phyloP scores from a whole-genome alignment of 2,113 vertebrate species.

The Oncorhynchus masou region DNA sequence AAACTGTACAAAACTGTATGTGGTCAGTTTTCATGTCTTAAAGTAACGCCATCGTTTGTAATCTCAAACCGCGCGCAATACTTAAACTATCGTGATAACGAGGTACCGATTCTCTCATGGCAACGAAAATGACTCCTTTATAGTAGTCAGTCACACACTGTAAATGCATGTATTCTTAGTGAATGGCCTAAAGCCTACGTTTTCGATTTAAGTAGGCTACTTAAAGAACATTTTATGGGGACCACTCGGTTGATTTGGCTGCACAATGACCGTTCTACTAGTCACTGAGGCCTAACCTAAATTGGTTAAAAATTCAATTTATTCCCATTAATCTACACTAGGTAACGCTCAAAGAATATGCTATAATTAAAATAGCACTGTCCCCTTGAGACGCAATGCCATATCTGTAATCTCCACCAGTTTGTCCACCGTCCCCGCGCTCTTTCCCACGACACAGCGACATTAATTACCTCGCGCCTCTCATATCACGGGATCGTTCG shows the following conservation, averaged over 20 bases:
- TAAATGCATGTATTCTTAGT: too few species aligned
- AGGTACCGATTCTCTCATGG: slow-evolving; percentile 27
- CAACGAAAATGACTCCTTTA: too few species aligned
- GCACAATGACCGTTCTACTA: too few species aligned
- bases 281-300: too few species aligned
- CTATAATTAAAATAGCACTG: slow-evolving; percentile 64
- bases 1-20: not conserved
- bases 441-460: slow-evolving; percentile 44
- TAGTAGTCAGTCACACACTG: too few species aligned
- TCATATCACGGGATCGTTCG: slow-evolving; percentile 25
- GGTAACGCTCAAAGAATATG: too few species aligned
- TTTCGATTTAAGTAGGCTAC: too few species aligned
- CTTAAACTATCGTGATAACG: slow-evolving; percentile 60
- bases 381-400: slow-evolving; percentile 49
- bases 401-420: slow-evolving; percentile 11
- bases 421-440: slow-evolving; percentile 14
- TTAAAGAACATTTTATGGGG: too few species aligned
- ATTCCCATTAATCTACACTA: too few species aligned
- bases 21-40: not conserved
- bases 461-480: slow-evolving; percentile 34
- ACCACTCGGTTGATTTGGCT: too few species aligned
- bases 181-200: too few species aligned
- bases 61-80: slow-evolving; percentile 6
- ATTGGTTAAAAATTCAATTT: too few species aligned
- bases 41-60: slow-evolving; percentile 38